Percentiles rank a stretch among this genome's conserved stretches.
phyloP scores from a whole-genome alignment of 1,140 invertebrate species.

The Calycopis cecrops region DNA sequence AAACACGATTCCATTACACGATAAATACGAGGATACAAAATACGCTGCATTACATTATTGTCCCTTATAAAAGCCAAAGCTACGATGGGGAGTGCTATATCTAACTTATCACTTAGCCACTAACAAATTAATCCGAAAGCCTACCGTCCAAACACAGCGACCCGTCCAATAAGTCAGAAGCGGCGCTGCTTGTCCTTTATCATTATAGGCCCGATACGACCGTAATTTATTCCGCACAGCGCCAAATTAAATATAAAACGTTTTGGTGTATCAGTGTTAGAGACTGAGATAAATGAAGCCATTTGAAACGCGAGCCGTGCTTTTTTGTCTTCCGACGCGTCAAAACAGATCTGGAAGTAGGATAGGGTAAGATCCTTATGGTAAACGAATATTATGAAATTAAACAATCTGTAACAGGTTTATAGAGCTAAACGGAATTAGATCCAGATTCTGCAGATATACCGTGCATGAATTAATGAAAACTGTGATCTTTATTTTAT shows the following conservation, averaged over 20 bases:
- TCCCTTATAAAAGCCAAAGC: constrained; percentile 36
- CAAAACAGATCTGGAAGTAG: constrained; percentile 23
- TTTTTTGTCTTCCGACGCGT: constrained; percentile 69
- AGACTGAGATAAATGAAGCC: constrained; percentile 73
- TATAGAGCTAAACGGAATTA: too few relatives aligned
- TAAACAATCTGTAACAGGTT: too few relatives aligned
- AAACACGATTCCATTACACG: too few relatives aligned
- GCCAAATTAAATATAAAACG: constrained; percentile 74
- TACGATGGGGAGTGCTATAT: constrained; percentile 36
- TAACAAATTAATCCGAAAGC: constrained; percentile 68
- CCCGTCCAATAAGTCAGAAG: constrained; percentile 60
- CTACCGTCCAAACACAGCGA: constrained; percentile 51
- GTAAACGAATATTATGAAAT: too few relatives aligned
- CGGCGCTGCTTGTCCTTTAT: constrained; percentile 55
- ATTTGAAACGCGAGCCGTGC: constrained; percentile 72
- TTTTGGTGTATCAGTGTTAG: constrained; percentile 73
- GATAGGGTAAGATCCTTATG: too few relatives aligned
- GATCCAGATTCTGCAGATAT: too few relatives aligned
- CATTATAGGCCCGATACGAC: constrained; percentile 61
- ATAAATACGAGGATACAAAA: too few relatives aligned
- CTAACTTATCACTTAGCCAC: constrained; percentile 68
- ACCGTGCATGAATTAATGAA: too few relatives aligned
- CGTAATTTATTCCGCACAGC: constrained; percentile 69
- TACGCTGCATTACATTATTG: neutral
- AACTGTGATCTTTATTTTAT: too few relatives aligned